Conservation (phyloP, 2,888 invertebrate genomes). For the Linnaemya tessellans region DNA sequence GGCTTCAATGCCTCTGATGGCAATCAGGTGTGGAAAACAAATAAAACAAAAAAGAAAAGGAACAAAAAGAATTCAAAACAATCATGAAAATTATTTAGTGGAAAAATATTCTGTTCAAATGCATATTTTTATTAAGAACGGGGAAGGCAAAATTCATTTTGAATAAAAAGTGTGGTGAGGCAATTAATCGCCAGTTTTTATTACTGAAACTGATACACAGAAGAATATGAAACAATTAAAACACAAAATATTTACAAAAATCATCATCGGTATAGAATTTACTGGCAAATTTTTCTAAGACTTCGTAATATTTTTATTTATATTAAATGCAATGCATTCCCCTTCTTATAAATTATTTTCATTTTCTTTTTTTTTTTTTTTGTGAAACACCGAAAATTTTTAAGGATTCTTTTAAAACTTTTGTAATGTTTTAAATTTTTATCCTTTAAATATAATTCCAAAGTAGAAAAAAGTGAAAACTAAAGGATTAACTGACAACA, state of each 20-base stretch:
- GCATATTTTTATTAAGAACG: not conserved
- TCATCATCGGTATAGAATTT: not conserved
- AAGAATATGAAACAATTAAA: slow-evolving; percentile 15
- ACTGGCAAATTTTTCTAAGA: slow-evolving; percentile 15
- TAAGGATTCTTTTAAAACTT: slow-evolving; percentile 60
- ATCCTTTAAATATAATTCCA: slow-evolving; percentile 51
- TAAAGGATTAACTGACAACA: slow-evolving; percentile 58
- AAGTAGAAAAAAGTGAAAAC: slow-evolving; percentile 59
- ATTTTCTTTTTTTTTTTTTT: not conserved
- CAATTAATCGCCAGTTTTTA: slow-evolving; percentile 3
- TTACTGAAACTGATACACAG: slow-evolving; percentile 13
- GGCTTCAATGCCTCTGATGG: slow-evolving; percentile 30
- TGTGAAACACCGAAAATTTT: slow-evolving; percentile 21
- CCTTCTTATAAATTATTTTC: not conserved
- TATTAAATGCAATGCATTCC: slow-evolving; percentile 26
- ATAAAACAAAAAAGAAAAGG: too few relatives aligned
- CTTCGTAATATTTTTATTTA: slow-evolving; percentile 36
- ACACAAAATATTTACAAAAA: slow-evolving; percentile 11
- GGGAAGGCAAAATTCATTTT: not conserved
- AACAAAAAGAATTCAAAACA: not conserved
- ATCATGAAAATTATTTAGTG: slow-evolving; percentile 59
- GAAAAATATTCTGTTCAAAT: slow-evolving; percentile 34
- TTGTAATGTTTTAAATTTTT: slow-evolving; percentile 44
- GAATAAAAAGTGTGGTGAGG: not conserved
- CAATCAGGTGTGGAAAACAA: slow-evolving; percentile 31